phyloP scores from a whole-genome alignment of 2,797 vertebrate species.

The Clarias laeviceps region DNA sequence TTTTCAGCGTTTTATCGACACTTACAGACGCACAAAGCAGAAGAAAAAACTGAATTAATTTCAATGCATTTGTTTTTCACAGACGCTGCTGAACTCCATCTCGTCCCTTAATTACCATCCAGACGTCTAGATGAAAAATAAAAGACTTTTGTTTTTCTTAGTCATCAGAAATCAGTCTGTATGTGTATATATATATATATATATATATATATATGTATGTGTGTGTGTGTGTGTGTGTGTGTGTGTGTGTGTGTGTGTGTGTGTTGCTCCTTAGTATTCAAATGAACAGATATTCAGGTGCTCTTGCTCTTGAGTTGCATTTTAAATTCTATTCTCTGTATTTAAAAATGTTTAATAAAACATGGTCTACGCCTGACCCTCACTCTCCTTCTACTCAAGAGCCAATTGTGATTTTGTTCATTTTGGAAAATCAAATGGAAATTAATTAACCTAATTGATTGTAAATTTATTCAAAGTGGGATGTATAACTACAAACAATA shows the following conservation, averaged over 20 bases:
- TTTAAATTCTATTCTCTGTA: not conserved
- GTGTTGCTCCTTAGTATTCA: not conserved
- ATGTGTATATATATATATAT: too few relatives aligned
- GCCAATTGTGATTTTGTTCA: not conserved
- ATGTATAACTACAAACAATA: not conserved
- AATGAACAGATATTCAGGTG: not conserved
- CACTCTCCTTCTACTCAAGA: not conserved
- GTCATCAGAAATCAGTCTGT: not conserved
- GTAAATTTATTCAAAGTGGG: not conserved
- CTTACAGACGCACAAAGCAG: not conserved
- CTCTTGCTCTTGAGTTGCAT: not conserved
- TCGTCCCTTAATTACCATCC: not conserved
- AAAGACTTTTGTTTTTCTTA: not conserved
- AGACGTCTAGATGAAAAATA: slow-evolving; percentile 10
- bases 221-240: slow-evolving; percentile 4
- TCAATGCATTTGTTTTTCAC: not conserved
- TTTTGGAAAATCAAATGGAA: not conserved
- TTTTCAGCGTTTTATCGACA: not conserved
- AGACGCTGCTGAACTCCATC: not conserved
- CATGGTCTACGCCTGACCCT: not conserved
- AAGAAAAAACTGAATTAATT: not conserved
- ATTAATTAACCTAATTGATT: not conserved
- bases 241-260: slow-evolving; percentile 9
- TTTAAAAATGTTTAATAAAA: not conserved
- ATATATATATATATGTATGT: too few relatives aligned